Conservation (phyloP, 2,797 vertebrate genomes). For the Sebastes vulpes region DNA sequence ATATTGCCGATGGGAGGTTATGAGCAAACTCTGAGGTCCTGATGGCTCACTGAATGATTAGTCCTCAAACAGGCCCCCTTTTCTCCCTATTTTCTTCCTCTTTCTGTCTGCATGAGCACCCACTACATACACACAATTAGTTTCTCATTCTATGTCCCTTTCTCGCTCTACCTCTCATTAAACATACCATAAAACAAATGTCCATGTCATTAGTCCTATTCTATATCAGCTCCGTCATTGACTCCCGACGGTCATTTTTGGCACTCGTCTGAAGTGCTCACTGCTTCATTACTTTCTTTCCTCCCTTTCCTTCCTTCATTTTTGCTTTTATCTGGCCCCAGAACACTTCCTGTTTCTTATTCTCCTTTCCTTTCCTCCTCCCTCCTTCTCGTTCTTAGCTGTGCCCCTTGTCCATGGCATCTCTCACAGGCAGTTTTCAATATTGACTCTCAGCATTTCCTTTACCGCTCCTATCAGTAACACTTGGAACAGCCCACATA, state of each 20-base stretch:
- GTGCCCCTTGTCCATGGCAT: conserved; percentile 1
- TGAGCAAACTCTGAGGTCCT: conserved; percentile 55
- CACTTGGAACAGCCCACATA: not conserved
- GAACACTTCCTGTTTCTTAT: conserved; percentile 10
- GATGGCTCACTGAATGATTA: conserved; percentile 56
- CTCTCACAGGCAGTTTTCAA: conserved; percentile 10
- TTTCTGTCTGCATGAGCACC: conserved; percentile 36
- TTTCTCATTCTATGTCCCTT: conserved; percentile 38
- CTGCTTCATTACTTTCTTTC: conserved; percentile 67
- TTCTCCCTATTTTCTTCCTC: conserved; percentile 23
- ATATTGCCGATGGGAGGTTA: conserved; percentile 53
- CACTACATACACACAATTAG: conserved; percentile 51
- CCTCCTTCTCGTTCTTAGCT: not conserved
- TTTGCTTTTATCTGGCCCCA: conserved; percentile 32
- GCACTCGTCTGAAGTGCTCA: conserved; percentile 41
- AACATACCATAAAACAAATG: conserved; percentile 72
- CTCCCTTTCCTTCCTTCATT: conserved; percentile 38
- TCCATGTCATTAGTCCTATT: conserved; percentile 61
- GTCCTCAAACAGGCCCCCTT: conserved; percentile 48
- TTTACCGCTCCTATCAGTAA: not conserved
- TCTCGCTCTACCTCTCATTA: conserved; percentile 62
- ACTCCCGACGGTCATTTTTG: conserved; percentile 64
- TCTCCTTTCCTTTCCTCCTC: not conserved
- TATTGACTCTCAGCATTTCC: conserved; percentile 23
- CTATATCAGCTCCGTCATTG: conserved; percentile 42